Conservation (phyloP, 2,113 vertebrate species). For the Eptesicus fuscus region DNA sequence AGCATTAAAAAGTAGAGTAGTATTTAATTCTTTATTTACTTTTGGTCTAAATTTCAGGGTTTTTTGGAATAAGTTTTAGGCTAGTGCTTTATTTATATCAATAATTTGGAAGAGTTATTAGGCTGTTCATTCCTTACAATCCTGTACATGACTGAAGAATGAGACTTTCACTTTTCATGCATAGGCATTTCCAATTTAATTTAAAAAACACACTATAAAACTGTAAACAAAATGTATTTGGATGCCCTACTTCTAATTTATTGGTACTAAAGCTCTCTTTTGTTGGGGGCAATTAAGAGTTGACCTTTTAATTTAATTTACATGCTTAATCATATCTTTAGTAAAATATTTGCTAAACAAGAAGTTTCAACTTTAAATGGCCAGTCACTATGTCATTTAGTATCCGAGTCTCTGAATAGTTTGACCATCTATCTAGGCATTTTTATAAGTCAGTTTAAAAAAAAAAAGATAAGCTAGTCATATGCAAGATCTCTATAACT, state of each 20-base stretch:
- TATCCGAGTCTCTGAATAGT: not conserved
- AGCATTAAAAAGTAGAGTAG: not conserved
- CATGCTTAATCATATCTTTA: not conserved
- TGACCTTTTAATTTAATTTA: conserved; percentile 34
- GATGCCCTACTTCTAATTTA: conserved; percentile 25
- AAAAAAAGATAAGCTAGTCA: not conserved
- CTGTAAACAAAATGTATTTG: not conserved
- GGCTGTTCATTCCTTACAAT: not conserved
- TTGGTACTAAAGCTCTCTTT: conserved; percentile 46
- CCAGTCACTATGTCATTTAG: not conserved
- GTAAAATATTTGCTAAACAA: conserved; percentile 28
- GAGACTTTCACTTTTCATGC: not conserved
- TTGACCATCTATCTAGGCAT: not conserved
- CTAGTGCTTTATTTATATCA: conserved; percentile 12
- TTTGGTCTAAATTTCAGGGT: not conserved
- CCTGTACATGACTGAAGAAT: not conserved
- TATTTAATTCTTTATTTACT: conserved; percentile 1
- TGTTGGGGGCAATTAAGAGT: conserved; percentile 12
- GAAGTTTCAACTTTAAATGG: conserved; percentile 2
- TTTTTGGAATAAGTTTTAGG: conserved; percentile 32
- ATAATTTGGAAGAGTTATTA: not conserved
- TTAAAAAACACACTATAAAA: not conserved
- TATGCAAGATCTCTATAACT: not conserved
- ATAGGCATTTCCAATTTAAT: not conserved
- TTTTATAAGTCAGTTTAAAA: not conserved